phyloP scores from a whole-genome alignment of 2,797 vertebrate genomes.

The Darevskia nairensis region DNA sequence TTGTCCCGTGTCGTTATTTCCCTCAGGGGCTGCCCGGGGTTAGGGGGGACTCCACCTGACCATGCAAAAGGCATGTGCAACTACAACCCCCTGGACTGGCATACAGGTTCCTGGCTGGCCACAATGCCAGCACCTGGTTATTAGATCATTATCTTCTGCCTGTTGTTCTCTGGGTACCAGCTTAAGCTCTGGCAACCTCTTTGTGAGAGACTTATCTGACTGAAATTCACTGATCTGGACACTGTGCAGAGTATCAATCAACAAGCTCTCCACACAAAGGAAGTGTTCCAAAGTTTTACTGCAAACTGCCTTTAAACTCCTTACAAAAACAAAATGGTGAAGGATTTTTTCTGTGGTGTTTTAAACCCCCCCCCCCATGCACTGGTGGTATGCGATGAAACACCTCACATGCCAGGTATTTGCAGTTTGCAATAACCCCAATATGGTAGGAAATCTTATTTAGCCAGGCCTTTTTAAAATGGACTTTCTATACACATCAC shows the following conservation, averaged over 20 bases:
- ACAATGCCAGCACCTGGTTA: background rate
- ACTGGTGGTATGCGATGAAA: too few species aligned
- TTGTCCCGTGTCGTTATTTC: too few species aligned
- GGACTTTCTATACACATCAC: background rate
- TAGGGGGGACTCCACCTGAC: too few species aligned
- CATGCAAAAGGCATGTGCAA: background rate
- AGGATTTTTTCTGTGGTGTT: too few species aligned
- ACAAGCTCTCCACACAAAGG: too few species aligned
- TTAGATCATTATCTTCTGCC: background rate
- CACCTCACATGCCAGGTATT: background rate
- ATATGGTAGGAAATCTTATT: background rate
- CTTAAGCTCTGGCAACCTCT: background rate
- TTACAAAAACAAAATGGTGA: background rate
- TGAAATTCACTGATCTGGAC: too few species aligned
- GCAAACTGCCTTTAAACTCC: too few species aligned
- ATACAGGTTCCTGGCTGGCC: background rate
- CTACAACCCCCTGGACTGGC: too few species aligned
- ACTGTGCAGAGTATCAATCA: too few species aligned
- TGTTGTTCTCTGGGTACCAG: background rate
- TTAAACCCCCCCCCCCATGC: too few species aligned
- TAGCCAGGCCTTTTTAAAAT: background rate
- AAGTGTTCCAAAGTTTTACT: too few species aligned
- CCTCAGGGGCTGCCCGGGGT: too few species aligned
- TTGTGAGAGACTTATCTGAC: background rate
- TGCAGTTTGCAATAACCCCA: background rate